Base-by-base conservation (phyloP, 2,113 vertebrate species). In the Neotoma lepida region DNA sequence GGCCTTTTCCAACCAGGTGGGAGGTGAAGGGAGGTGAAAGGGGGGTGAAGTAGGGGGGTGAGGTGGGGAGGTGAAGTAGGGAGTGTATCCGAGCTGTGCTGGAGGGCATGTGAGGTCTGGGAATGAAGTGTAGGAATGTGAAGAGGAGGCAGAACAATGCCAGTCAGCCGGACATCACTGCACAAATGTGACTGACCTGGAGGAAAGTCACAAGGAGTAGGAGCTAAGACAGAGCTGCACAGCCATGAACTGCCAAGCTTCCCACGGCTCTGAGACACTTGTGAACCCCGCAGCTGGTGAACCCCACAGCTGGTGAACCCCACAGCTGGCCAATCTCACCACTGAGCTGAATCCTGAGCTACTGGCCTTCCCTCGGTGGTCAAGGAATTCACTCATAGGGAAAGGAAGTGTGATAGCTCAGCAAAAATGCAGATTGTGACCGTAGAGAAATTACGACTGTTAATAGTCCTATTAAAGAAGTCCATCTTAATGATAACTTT, bases 101-200 rank as follows among this genome's bases (percentile, higher is more conserved):
- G 7, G 41, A 86, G 35, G 70, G 41, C 77, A 66, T 51, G 39
- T 61, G 94, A 94, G 33, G 41, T 51, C 54, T 10, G 68, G 58
- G n/a, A 94, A 86, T 64, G 63, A 87, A 84, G 89, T 35, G 89
- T 74, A 96, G 46, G 68, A 90, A 92, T 92, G 85, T 54, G 74
- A n/a, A 56, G 80, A 80, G 35, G 80, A 58, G 30, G 85, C 20
- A 86, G 54, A 86, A 88, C 39, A 74, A 51, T 41, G 28, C n/a
- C 0, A 0, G 74, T 26, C 66, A 56, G 61, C 4, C 33, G n/a
- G 68, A 56, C 10, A 20, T 14, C 9, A 8, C 49, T 30, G 68
- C 12, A 41, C 54, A 24, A 24, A 8, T 22, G 1, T 82, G 88
- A 66, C 64, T 82, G 88, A 66, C 64, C 93, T 77, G 78, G 39